Conservation (phyloP, 1,140 invertebrate species). For the Drosophila elegans region DNA sequence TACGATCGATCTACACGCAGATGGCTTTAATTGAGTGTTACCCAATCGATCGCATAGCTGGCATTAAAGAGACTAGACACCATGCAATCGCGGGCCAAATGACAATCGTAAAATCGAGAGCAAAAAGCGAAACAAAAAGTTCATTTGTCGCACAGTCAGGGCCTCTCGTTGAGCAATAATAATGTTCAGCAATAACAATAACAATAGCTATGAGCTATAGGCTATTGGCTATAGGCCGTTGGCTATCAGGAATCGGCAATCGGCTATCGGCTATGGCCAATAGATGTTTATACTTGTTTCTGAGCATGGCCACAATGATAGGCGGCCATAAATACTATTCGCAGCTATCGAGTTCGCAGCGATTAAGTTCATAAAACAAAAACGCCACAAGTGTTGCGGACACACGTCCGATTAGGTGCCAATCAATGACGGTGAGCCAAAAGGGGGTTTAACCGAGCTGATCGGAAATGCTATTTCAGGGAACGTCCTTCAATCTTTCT, state of each 20-base stretch:
- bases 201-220: constrained; percentile 20
- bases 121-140: constrained; percentile 34
- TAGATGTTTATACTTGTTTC: constrained; percentile 55
- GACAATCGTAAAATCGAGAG: constrained; percentile 61
- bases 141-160: constrained; percentile 45
- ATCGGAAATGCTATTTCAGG: background rate
- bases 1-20: constrained; percentile 14
- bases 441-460: background rate
- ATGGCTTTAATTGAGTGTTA: constrained; percentile 62
- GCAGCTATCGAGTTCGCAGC: constrained; percentile 52
- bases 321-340: constrained; percentile 53
- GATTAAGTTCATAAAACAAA: constrained; percentile 70
- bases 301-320: constrained; percentile 50
- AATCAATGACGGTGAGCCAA: background rate
- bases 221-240: constrained; percentile 3
- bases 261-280: constrained; percentile 27
- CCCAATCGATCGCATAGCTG: constrained; percentile 47
- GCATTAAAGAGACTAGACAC: constrained; percentile 18
- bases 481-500: too few species aligned
- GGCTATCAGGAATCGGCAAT: constrained; percentile 11
- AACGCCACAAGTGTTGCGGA: constrained; percentile 25
- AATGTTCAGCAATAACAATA: constrained; percentile 27
- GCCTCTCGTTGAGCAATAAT: constrained; percentile 1
- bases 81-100: constrained; percentile 41
- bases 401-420: constrained; percentile 22